These are phyloP conservation scores for Pelmatolapia mariae DNA, from an alignment of 2,113 vertebrate species.

Conservation along the genomic window DNA sequence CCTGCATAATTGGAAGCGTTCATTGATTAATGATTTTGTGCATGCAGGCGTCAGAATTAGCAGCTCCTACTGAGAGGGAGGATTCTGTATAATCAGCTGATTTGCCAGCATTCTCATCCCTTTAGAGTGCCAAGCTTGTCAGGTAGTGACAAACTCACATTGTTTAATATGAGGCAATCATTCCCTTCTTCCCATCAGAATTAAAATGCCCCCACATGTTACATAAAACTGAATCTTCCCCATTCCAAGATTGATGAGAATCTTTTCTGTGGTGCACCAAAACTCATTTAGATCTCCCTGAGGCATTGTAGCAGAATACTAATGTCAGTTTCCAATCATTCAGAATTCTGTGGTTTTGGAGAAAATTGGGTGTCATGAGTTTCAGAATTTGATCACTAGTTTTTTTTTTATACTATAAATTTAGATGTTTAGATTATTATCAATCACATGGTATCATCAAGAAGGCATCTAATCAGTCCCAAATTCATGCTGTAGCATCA, in stretches of 20 bases:
- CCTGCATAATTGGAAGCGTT: slow-evolving; percentile 50
- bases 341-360: not conserved
- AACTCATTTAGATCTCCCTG: not conserved
- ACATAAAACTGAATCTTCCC: slow-evolving; percentile 11
- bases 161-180: slow-evolving; percentile 34
- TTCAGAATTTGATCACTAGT: not conserved
- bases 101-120: slow-evolving; percentile 39
- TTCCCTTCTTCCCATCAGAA: slow-evolving; percentile 14
- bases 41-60: slow-evolving; percentile 44
- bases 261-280: not conserved
- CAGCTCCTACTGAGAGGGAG: slow-evolving; percentile 44
- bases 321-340: not conserved
- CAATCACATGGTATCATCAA: not conserved
- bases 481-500: not conserved
- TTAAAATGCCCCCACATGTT: slow-evolving; percentile 35
- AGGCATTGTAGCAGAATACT: not conserved
- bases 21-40: slow-evolving; percentile 66
- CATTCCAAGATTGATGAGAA: slow-evolving; percentile 1
- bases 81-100: slow-evolving; percentile 59
- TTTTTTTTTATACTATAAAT: not conserved
- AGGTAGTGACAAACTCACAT: slow-evolving; percentile 9
- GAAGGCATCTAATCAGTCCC: not conserved
- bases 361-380: not conserved
- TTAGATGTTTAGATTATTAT: not conserved
- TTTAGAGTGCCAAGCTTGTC: slow-evolving; percentile 16